Conservation (phyloP, 1,140 invertebrate species). For the Macrobrachium nipponense region DNA sequence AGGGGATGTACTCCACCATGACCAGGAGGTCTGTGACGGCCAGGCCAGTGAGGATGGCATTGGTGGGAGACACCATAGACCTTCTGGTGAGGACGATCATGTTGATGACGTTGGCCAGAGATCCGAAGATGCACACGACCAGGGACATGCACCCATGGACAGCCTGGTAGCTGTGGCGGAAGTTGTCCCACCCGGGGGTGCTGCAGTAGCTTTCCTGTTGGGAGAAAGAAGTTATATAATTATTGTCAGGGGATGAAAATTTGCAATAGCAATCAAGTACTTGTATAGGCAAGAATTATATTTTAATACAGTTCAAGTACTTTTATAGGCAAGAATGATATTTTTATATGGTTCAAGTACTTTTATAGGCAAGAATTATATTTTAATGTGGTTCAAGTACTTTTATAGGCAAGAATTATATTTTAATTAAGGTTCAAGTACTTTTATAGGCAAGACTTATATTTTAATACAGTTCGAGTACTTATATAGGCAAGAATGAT, state of each 20-base stretch:
- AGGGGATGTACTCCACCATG: constrained; percentile 94
- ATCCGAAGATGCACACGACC: constrained; percentile 89
- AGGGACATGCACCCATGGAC: constrained; percentile 81
- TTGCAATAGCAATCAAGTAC: background rate
- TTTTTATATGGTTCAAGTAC: too few relatives aligned
- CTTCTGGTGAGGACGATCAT: constrained; percentile 91
- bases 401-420: too few relatives aligned
- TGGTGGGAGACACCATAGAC: constrained; percentile 92
- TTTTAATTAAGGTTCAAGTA: too few relatives aligned
- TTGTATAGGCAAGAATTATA: too few relatives aligned
- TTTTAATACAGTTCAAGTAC: too few relatives aligned
- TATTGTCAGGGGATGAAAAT: too few relatives aligned
- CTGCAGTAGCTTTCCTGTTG: constrained; percentile 52
- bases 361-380: too few relatives aligned
- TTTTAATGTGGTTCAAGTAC: too few relatives aligned
- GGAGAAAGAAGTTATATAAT: background rate
- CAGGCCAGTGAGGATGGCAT: constrained; percentile 88
- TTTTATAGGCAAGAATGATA: too few relatives aligned
- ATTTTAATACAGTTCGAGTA: too few relatives aligned
- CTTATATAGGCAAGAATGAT: too few relatives aligned
- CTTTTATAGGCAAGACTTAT: too few relatives aligned
- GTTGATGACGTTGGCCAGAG: constrained; percentile 92
- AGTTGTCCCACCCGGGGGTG: constrained; percentile 50
- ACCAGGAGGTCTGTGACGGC: constrained; percentile 92
- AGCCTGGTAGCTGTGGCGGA: constrained; percentile 65